Conservation (phyloP, 2,113 vertebrate species). For the Bombycilla garrulus region DNA sequence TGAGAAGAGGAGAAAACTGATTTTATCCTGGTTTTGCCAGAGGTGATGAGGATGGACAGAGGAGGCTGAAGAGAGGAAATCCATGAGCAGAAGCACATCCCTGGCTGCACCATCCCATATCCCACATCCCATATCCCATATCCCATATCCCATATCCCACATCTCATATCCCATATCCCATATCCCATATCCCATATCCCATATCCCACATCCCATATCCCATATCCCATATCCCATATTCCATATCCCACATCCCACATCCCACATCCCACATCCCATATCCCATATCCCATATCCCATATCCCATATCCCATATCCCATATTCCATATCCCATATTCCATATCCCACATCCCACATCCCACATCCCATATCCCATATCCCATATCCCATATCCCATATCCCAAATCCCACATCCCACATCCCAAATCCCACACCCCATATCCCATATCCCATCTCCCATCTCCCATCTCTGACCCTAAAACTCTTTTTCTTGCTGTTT, state of each 20-base stretch:
- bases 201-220: not conserved
- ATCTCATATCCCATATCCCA: not conserved
- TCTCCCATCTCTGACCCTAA: not conserved
- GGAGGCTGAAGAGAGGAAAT: not conserved
- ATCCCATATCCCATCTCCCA: not conserved
- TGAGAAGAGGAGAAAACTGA: not conserved
- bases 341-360: not conserved
- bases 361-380: not conserved
- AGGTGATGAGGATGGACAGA: not conserved
- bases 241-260: too few species aligned
- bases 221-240: not conserved
- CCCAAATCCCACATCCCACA: not conserved
- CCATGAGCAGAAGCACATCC: not conserved
- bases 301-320: not conserved
- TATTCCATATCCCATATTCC: not conserved
- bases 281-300: not conserved
- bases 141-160: not conserved
- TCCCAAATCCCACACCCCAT: too few species aligned
- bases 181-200: not conserved
- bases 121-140: not conserved
- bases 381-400: not conserved
- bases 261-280: not conserved
- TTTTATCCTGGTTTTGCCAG: not conserved
- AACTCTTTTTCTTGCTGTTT: not conserved
- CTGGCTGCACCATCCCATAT: not conserved